Evolutionary conservation across 2,113 vertebrate species (phyloP).

Genomic region (Chaetodon trifascialis): DNA sequence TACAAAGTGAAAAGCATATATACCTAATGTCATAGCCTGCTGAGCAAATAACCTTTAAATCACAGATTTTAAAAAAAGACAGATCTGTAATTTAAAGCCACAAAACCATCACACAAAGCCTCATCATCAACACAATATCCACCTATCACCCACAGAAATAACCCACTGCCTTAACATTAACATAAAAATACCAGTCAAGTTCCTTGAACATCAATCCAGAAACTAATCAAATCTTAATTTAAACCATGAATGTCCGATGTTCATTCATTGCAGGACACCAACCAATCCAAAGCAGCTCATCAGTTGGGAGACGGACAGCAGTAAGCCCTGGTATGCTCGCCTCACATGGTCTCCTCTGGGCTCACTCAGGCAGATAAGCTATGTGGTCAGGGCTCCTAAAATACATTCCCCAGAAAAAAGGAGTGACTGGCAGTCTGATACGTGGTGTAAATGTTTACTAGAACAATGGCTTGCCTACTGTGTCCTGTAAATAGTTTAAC

Average conservation of each 20-base stretch:
- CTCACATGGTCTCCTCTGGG: slow-evolving; percentile 76
- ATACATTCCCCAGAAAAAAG: slow-evolving; percentile 82
- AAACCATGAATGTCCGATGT: slow-evolving; percentile 14
- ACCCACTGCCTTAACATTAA: slow-evolving; percentile 15
- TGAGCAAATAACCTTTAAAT: slow-evolving; percentile 15
- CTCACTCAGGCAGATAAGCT: slow-evolving; percentile 79
- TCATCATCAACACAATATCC: slow-evolving; percentile 26
- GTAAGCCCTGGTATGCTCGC: slow-evolving; percentile 73
- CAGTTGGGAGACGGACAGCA: slow-evolving; percentile 59
- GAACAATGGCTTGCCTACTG: slow-evolving; percentile 73
- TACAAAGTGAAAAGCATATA: slow-evolving; percentile 13
- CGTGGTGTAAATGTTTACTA: slow-evolving; percentile 70
- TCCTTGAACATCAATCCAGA: slow-evolving; percentile 14
- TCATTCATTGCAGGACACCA: slow-evolving; percentile 2
- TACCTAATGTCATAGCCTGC: neutral
- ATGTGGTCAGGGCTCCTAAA: slow-evolving; percentile 80
- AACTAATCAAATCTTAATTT: slow-evolving; percentile 18
- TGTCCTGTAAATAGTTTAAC: slow-evolving; percentile 65
- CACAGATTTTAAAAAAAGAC: slow-evolving; percentile 14
- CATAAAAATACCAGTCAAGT: slow-evolving; percentile 2
- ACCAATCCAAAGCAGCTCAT: slow-evolving; percentile 57
- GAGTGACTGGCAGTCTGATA: slow-evolving; percentile 64
- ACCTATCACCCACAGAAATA: slow-evolving; percentile 37
- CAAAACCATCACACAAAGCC: slow-evolving; percentile 13
- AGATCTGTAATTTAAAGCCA: slow-evolving; percentile 33